These are phyloP conservation scores for Sternotherus odoratus DNA, from an alignment of 2,797 vertebrate species.

Conservation along the genomic window DNA sequence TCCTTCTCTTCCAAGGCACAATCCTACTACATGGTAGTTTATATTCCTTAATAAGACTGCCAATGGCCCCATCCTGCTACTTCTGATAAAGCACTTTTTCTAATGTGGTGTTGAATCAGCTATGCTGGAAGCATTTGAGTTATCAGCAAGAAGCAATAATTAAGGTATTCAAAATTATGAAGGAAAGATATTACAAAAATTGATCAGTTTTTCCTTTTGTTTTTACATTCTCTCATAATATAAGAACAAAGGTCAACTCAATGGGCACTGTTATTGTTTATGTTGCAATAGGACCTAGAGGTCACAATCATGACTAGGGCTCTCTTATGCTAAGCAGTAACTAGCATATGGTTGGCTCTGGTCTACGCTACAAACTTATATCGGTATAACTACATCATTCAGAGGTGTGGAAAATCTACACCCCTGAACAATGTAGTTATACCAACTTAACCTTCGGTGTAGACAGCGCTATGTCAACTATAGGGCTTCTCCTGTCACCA, in stretches of 20 bases:
- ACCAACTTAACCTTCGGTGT: neutral
- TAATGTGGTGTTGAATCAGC: neutral
- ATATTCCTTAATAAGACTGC: conserved; percentile 27
- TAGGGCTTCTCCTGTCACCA: neutral
- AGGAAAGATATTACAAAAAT: neutral
- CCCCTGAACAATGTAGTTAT: neutral
- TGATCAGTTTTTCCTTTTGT: neutral
- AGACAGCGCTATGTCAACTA: neutral
- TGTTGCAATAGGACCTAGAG: neutral
- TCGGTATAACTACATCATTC: neutral
- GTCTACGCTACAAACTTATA: neutral
- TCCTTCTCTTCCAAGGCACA: neutral
- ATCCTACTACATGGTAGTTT: conserved; percentile 33
- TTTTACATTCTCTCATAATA: neutral
- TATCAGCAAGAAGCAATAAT: neutral
- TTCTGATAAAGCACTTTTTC: conserved; percentile 4
- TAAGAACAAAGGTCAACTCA: neutral
- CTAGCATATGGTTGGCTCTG: neutral
- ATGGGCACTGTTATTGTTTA: fast-evolving
- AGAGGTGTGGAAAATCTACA: neutral
- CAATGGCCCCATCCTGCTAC: neutral
- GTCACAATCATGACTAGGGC: neutral
- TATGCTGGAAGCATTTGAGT: neutral
- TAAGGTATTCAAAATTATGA: neutral
- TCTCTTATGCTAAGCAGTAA: conserved; percentile 10